A percentile compares a stretch with the other conserved stretches of the same genome.
Conservation (phyloP, 2,113 vertebrate species). For the Dipodomys spectabilis region DNA sequence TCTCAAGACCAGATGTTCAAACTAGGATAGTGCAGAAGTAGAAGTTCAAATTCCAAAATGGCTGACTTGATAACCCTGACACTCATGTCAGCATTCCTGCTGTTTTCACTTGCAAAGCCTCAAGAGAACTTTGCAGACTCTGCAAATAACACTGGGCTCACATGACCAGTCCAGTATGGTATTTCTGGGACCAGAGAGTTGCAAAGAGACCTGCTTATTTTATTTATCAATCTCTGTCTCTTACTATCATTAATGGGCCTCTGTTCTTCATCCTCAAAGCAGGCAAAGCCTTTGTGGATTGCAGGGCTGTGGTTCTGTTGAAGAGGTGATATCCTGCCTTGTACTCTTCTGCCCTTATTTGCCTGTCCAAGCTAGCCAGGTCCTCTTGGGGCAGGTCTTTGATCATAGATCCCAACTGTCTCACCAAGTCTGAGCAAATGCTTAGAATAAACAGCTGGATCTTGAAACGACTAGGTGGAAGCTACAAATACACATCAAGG, state of each 20-base stretch:
- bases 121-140: background rate
- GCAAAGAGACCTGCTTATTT: background rate
- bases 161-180: background rate
- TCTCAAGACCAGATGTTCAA: background rate
- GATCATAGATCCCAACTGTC: constrained; percentile 25
- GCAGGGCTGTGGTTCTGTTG: background rate
- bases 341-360: background rate
- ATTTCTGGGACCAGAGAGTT: background rate
- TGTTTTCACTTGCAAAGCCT: background rate
- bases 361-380: background rate
- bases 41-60: background rate
- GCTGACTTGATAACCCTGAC: background rate
- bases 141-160: background rate
- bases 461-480: constrained; percentile 23
- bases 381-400: background rate
- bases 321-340: rapidly evolving
- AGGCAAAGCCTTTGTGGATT: background rate
- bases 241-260: background rate
- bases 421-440: constrained; percentile 47
- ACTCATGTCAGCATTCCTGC: too few species aligned
- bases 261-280: background rate
- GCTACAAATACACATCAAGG: constrained; percentile 43
- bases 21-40: background rate
- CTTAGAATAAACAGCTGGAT: constrained; percentile 58
- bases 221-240: background rate